phyloP scores from a whole-genome alignment of 2,113 vertebrate species.

The Eulemur rufifrons region DNA sequence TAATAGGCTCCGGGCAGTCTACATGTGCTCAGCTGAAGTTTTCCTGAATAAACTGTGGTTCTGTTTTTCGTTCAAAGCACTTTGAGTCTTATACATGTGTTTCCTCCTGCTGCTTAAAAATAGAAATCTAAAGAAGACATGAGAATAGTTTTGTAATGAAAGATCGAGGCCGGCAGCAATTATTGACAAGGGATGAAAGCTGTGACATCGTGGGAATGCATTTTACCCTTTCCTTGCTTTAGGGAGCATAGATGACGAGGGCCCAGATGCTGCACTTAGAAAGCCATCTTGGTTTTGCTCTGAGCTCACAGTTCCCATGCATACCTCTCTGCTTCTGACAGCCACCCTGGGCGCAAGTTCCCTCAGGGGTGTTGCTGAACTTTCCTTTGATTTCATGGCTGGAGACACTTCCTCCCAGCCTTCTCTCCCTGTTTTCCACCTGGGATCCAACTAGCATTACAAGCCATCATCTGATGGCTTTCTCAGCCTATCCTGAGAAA shows the following conservation, averaged over 20 bases:
- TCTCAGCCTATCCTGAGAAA: not conserved
- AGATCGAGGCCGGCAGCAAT: not conserved
- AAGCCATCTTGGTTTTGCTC: not conserved
- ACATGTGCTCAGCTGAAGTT: not conserved
- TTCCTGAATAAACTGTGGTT: not conserved
- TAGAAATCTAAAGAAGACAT: not conserved
- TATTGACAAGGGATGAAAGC: not conserved
- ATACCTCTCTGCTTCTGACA: not conserved
- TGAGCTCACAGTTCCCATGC: not conserved
- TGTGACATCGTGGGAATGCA: not conserved
- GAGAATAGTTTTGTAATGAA: not conserved
- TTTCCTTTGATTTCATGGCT: not conserved
- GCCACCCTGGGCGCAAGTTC: not conserved
- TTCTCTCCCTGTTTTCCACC: not conserved
- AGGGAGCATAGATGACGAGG: not conserved
- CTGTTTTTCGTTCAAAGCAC: slow-evolving; percentile 17
- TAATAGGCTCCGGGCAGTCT: not conserved
- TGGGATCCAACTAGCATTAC: not conserved
- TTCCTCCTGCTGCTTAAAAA: not conserved
- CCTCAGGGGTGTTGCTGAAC: not conserved
- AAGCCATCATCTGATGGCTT: not conserved
- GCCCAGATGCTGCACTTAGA: not conserved
- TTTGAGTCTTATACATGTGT: not conserved
- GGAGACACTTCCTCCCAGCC: not conserved
- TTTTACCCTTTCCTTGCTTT: not conserved